Evolutionary conservation across 1,140 invertebrate genomes (phyloP).

Genomic region (Cydia strobilella): DNA sequence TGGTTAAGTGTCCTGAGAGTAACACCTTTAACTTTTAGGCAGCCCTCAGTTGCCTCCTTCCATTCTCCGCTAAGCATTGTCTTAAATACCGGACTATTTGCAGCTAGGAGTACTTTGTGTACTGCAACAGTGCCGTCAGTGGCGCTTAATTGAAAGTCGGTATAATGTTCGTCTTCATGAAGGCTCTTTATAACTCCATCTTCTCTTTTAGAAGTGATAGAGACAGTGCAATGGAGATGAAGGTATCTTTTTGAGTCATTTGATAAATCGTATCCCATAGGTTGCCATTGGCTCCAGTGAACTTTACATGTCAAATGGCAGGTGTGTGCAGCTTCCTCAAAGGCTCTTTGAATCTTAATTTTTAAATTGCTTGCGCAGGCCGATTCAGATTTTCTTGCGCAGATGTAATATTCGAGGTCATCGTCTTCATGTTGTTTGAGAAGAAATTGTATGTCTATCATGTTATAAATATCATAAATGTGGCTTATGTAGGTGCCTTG

Average conservation of each 20-base stretch:
- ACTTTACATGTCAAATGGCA: background rate
- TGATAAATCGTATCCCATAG: background rate
- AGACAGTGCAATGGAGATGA: background rate
- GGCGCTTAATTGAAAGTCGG: constrained; percentile 47
- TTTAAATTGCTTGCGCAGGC: background rate
- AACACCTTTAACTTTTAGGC: constrained; percentile 42
- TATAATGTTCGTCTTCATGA: constrained; percentile 45
- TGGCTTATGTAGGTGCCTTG: background rate
- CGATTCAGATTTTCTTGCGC: background rate
- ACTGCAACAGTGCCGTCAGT: constrained; percentile 46
- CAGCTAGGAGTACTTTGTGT: constrained; percentile 45
- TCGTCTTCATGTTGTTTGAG: background rate
- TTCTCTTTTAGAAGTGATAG: background rate
- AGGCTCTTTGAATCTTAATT: background rate
- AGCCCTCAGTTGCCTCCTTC: constrained; percentile 43
- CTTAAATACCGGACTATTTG: constrained; percentile 44
- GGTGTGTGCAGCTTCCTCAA: background rate
- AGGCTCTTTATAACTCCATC: constrained; percentile 32
- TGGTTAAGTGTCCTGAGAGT: constrained; percentile 41
- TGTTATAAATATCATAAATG: background rate
- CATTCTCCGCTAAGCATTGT: constrained; percentile 46
- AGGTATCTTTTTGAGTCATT: background rate
- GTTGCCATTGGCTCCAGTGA: background rate
- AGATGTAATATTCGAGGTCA: background rate
- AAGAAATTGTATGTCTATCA: background rate